These are phyloP conservation scores for Cinara cedri DNA, from an alignment of 2,888 invertebrate species.

Conservation along the genomic window DNA sequence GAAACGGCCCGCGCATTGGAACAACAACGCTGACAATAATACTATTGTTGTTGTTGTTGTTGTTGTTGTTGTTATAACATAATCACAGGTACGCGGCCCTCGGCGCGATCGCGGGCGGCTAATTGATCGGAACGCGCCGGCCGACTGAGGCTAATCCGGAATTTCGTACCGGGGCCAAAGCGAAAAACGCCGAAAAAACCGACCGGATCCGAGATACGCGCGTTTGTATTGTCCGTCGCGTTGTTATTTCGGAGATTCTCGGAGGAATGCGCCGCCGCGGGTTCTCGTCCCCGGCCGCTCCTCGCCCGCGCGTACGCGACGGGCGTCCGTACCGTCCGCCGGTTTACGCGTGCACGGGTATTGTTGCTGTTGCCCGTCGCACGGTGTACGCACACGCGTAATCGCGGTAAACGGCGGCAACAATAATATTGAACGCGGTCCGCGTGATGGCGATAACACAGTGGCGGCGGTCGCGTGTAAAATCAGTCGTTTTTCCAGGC, in stretches of 20 bases:
- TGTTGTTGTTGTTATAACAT: no score
- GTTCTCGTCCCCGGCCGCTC: no score
- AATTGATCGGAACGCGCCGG: constrained; percentile 34
- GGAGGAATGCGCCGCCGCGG: constrained; percentile 39
- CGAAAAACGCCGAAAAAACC: background rate
- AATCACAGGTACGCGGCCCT: constrained; percentile 1
- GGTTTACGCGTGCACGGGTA: no score
- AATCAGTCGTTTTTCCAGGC: constrained; percentile 51
- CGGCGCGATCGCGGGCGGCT: background rate
- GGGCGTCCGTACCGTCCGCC: no score
- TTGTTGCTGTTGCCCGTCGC: no score
- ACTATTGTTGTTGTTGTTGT: no score
- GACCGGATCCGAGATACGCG: background rate
- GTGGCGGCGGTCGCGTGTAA: constrained; percentile 1
- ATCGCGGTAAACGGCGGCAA: background rate
- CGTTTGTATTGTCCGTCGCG: background rate
- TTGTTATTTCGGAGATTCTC: constrained; percentile 20
- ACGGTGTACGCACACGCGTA: no score
- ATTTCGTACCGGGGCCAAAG: background rate
- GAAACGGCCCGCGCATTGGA: no score
- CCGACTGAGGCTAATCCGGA: constrained; percentile 47
- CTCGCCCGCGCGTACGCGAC: no score
- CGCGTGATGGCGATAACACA: no score
- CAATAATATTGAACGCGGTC: background rate
- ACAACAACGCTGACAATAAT: no score